Base-by-base conservation (phyloP, 30 jellyfish, hydroid and myxozoan species). In the Turritopsis rubra region DNA sequence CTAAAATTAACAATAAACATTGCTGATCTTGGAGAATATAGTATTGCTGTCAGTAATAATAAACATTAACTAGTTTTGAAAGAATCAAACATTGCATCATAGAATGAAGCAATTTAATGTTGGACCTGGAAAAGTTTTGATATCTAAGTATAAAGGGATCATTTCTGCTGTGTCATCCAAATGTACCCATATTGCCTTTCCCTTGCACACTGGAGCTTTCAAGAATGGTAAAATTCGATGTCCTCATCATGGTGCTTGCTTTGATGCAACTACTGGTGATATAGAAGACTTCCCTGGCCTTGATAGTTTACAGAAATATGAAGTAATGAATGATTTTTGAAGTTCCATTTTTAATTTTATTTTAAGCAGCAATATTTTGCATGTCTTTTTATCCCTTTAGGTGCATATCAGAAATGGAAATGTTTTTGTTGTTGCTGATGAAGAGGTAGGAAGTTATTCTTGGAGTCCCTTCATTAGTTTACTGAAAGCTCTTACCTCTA, bases 241-340 rank as follows among this genome's bases (percentile, higher is more conserved):
- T 54, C 95, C 95, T 31, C 83, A 94, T 94, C 95, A 87, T 74
- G 95, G 95, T 27, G 95, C 95, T 9, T 87, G 95, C 75, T 87
- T 87, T 74, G 83, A 83, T 83, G 29, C 95, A n/a, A 29, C 41
- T 17, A 87, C 93, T 21, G 95, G 95, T 0, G 95, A 87, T 73
- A 87, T 87, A 28, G 95, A 87, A 74, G 95, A 87, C 84, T 87
- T 87, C 79, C 95, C 95, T 5, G 95, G 95, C 23, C 54, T 87
- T 21, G 95, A 87, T 41, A 81, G 95, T 54, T 65, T 87, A 41
- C 92, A 89, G 1, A 54, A 7, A 52, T 87, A 66, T 16, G 66
- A 87, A 88, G 95, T 83, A 24, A 26, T 13, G 71, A 74, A 19
- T 4, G 52, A 8, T n/a, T 66, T 66, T 66, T 66, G 9, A 25